Evolutionary conservation across 1,140 invertebrate species (phyloP).

Genomic region (Argopecten irradians): DNA sequence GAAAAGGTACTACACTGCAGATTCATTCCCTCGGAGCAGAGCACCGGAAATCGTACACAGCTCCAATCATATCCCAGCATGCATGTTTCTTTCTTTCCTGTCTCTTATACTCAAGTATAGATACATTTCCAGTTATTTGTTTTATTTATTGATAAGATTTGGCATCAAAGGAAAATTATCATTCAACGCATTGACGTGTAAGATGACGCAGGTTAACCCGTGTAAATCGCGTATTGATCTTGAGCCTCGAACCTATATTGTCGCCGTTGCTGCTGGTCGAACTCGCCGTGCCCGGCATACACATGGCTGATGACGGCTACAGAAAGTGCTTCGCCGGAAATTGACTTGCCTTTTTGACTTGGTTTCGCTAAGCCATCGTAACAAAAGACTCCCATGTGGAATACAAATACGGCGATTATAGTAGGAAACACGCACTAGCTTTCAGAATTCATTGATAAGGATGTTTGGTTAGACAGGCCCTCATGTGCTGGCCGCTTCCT

Average conservation of each 20-base stretch:
- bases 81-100: neutral
- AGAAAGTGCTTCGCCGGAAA: constrained; percentile 4
- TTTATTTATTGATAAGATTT: constrained; percentile 2
- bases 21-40: neutral
- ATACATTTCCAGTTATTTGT: neutral
- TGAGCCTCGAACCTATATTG: neutral
- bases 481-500: neutral
- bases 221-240: neutral
- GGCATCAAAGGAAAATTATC: neutral
- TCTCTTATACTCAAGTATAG: neutral
- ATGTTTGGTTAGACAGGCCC: neutral
- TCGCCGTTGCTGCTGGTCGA: neutral
- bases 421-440: neutral
- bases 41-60: neutral
- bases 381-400: constrained; percentile 20
- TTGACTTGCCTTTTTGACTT: constrained; percentile 22
- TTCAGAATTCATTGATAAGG: constrained; percentile 22
- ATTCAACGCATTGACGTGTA: constrained; percentile 1
- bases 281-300: neutral
- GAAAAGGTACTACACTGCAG: neutral
- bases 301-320: neutral
- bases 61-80: neutral
- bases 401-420: constrained; percentile 22
- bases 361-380: constrained; percentile 20
- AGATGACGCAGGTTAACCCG: neutral